Percentiles rank a stretch among this genome's conserved stretches.
These are phyloP conservation scores for Delichon dasypus DNA, from an alignment of 2,797 vertebrate species.

Conservation along the genomic window DNA sequence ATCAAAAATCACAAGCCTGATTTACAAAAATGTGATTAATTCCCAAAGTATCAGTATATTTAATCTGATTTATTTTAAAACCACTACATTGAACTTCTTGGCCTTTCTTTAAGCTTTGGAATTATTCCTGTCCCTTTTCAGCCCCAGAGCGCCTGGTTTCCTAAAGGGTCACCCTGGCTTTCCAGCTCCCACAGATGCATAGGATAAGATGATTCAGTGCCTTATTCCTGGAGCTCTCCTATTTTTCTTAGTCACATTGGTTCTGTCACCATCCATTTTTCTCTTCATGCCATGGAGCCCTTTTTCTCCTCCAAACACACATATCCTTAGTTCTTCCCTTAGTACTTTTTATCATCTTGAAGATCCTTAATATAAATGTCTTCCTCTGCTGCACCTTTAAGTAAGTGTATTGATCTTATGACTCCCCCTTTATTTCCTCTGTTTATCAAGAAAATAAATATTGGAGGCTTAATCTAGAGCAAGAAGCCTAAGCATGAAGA, in stretches of 20 bases:
- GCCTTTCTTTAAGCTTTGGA: neutral
- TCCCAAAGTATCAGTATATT: neutral
- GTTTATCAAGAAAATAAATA: neutral
- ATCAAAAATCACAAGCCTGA: conserved; percentile 8
- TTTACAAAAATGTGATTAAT: neutral
- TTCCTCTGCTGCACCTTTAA: neutral
- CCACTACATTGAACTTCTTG: neutral
- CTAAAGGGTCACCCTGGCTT: neutral
- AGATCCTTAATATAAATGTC: neutral
- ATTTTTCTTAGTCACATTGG: neutral
- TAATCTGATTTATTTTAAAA: neutral
- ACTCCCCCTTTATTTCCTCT: neutral
- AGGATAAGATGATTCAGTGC: neutral
- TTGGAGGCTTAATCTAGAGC: neutral
- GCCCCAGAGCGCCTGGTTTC: neutral
- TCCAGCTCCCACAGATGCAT: neutral
- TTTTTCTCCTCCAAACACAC: neutral
- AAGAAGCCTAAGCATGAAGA: neutral
- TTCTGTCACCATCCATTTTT: neutral
- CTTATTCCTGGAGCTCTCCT: neutral
- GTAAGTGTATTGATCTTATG: neutral
- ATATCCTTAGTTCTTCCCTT: neutral
- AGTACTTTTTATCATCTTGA: neutral
- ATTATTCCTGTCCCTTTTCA: neutral
- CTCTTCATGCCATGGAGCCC: neutral